Conservation (phyloP, 2,888 invertebrate genomes). For the Hanleya hanleyi region DNA sequence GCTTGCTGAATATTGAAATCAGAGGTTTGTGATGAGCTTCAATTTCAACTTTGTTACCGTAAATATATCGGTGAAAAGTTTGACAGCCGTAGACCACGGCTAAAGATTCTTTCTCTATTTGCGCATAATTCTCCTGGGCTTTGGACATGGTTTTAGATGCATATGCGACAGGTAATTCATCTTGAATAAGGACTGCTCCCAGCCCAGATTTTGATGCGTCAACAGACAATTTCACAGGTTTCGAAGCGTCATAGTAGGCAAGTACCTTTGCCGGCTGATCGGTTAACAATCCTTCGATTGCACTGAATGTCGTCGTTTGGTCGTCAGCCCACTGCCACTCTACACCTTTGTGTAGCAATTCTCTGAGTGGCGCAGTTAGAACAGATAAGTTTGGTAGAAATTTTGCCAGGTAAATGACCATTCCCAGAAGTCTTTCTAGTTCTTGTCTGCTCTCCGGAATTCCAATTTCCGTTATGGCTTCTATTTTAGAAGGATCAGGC, state of each 20-base stretch:
- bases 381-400: slow-evolving; percentile 15
- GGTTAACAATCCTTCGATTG: not conserved
- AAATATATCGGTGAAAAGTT: slow-evolving; percentile 15
- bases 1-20: slow-evolving; percentile 10
- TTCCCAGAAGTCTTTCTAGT: slow-evolving; percentile 5
- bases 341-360: not conserved
- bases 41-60: slow-evolving; percentile 9
- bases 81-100: too few relatives aligned
- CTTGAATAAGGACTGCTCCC: slow-evolving; percentile 14
- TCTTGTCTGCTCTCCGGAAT: not conserved
- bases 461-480: slow-evolving; percentile 6
- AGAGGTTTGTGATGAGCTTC: slow-evolving; percentile 20
- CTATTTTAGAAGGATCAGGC: slow-evolving; percentile 13
- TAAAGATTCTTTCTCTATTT: slow-evolving; percentile 24
- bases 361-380: slow-evolving; percentile 2
- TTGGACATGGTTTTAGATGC: slow-evolving; percentile 17
- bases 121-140: slow-evolving; percentile 15
- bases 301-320: not conserved
- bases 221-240: not conserved
- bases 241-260: not conserved
- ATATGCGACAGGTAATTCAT: slow-evolving; percentile 18
- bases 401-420: slow-evolving; percentile 15
- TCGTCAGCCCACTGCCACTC: not conserved
- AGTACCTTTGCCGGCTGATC: not conserved
- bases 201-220: slow-evolving; percentile 13